Evolutionary conservation across 1,140 invertebrate species (phyloP).

Genomic region (Sitodiplosis mosellana): DNA sequence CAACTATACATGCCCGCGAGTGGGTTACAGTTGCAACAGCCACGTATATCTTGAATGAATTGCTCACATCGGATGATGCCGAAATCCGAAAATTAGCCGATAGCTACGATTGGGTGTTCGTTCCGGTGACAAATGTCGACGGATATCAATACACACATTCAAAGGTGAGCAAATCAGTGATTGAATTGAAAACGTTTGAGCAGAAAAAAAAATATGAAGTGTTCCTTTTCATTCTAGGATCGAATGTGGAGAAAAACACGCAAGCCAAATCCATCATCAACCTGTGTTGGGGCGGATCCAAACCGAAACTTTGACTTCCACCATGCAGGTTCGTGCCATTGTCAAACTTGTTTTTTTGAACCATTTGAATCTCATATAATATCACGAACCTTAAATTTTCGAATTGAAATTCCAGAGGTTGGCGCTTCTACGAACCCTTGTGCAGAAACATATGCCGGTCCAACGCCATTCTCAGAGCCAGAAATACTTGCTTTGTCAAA

Average conservation of each 20-base stretch:
- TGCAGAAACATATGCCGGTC: slow-evolving; percentile 36
- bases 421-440: slow-evolving; percentile 36
- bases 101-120: slow-evolving; percentile 45
- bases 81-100: slow-evolving; percentile 30
- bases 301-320: slow-evolving; percentile 52
- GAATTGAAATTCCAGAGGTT: slow-evolving; percentile 7
- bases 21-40: slow-evolving; percentile 37
- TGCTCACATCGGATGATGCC: slow-evolving; percentile 26
- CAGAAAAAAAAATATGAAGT: neutral
- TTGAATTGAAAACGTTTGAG: neutral
- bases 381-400: neutral
- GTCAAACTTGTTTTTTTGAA: too few species aligned
- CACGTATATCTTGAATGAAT: slow-evolving; percentile 30
- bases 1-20: slow-evolving; percentile 33
- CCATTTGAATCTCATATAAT: too few species aligned
- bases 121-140: slow-evolving; percentile 56
- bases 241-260: slow-evolving; percentile 50
- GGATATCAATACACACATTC: slow-evolving; percentile 50
- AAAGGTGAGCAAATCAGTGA: slow-evolving; percentile 3
- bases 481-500: slow-evolving; percentile 33
- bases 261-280: slow-evolving; percentile 17
- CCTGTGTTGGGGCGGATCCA: slow-evolving; percentile 41
- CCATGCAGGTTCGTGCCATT: slow-evolving; percentile 31
- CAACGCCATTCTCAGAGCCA: slow-evolving; percentile 36
- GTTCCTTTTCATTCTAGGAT: slow-evolving; percentile 6